Base-by-base conservation (phyloP, 2,113 vertebrate species). In the Puntigrus tetrazona region DNA sequence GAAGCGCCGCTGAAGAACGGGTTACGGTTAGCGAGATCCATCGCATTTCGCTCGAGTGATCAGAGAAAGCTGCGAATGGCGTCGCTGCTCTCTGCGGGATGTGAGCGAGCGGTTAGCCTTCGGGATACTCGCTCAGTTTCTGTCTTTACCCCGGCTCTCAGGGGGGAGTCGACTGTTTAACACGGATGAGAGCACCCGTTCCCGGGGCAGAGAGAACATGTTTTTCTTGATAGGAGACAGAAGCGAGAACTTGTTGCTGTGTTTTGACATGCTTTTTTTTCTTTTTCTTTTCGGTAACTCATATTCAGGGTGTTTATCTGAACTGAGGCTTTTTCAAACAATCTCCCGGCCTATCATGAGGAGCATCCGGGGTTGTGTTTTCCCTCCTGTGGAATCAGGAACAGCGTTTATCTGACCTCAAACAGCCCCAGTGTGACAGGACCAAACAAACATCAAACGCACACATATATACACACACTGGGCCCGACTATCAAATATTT, bases 271-370 rank as follows among this genome's bases (percentile, higher is more conserved):
- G 86, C 79, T 89, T 87, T 87, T 72, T 65, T 72, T 84, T 77
- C 25, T 38, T 52, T 41, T 88, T 36, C 25, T 38, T 52, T 41
- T 88, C 27, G 50, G 43, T 18, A 25, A 77, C 61, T 77, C 76
- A 63, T 47, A 20, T 59, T 45, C 41, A 34, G 69, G 22, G 74
- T 82, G 79, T 63, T 84, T 77, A 34, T 74, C 81, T 85, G 89
- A 94, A 90, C 85, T 89, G 87, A 89, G 91, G 84, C 88, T 88
- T 86, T 91, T 90, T 91, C 86, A 93, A 92, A 92, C 86, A 88
- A 85, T 89, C 87, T 83, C 89, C 47, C 84, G 36, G 47, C 85
- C 85, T 85, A 91, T 89, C 90, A 69, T 82, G 86, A 89, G 83
- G 81, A 86, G 80, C 89, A 89, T 85, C 88, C 75, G 59, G 78